These are phyloP conservation scores for Listrodromus nycthemerus DNA, from an alignment of 2,888 invertebrate genomes.

Conservation along the genomic window DNA sequence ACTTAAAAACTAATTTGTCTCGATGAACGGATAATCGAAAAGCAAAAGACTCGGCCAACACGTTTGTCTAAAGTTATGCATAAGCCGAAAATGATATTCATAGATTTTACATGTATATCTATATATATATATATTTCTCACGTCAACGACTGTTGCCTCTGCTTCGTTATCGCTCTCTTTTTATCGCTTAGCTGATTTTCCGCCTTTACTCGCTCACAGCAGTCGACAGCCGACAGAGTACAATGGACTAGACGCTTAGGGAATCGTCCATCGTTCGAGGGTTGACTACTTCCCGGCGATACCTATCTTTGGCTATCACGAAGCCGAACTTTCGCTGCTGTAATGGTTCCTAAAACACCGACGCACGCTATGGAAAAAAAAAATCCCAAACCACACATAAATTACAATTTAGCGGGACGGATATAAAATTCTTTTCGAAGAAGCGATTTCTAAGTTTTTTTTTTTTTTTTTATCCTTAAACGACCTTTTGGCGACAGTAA, in stretches of 20 bases:
- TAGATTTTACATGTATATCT: neutral
- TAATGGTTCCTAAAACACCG: neutral
- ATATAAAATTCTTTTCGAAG: too few species aligned
- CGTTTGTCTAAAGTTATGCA: neutral
- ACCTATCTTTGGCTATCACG: neutral
- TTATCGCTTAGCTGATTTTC: slow-evolving; percentile 8
- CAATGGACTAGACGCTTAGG: slow-evolving; percentile 8
- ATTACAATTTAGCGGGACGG: too few species aligned
- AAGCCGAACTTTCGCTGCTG: neutral
- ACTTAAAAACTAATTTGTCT: neutral
- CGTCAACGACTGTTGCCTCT: neutral
- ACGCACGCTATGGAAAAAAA: neutral
- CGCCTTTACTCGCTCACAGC: neutral
- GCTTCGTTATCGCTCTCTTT: slow-evolving; percentile 9
- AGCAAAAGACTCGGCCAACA: neutral
- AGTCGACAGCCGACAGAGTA: neutral
- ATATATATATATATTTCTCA: slow-evolving; percentile 1
- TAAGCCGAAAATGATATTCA: slow-evolving; percentile 1
- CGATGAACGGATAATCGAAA: neutral
- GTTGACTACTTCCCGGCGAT: slow-evolving; percentile 15
- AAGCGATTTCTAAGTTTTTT: slow-evolving; percentile 6
- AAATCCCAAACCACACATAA: slow-evolving; percentile 5
- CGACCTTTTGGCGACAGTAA: neutral
- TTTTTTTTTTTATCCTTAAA: neutral
- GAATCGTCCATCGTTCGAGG: slow-evolving; percentile 18